Base-by-base conservation (phyloP, 1,140 invertebrate species). In the Pissodes strobi region DNA sequence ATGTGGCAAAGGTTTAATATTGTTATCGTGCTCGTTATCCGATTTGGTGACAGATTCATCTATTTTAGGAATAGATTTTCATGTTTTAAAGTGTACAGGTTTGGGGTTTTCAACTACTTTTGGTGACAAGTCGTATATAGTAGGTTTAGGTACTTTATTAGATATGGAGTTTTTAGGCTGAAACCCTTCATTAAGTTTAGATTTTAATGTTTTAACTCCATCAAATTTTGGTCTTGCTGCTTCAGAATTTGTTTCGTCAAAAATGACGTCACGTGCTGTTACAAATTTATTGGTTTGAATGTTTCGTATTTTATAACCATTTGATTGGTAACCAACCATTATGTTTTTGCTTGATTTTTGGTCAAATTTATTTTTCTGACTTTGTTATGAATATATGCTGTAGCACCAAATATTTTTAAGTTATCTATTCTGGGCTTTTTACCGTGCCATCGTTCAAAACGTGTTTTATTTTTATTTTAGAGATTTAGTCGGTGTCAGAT, bases 371-470 rank as follows among this genome's bases (percentile, higher is more conserved):
- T 34, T 68, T 78, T 73, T 64, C 64, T 71, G 1, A 45, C 68
- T 78, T 81, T 80, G 71, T 77, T 73, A 69, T 78, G 75, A 13
- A 77, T 72, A 68, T 77, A 78, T 27, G 74, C 75, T n/a, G 74
- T 80, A 13, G 71, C 79, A 46, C 80, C 79, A 76, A 84, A 83
- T 37, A 80, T 69, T 70, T 74, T 79, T 52, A 83, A 72, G 73
- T 82, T 73, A 64, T 74, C 74, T 46, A 83, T 43, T 55, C 76
- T 39, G 19, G 80, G 78, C 62, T 80, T 82, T 62, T 68, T n/a
- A n/a, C n/a, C n/a, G n/a, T n/a, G n/a, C n/a, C n/a, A n/a, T n/a
- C n/a, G n/a, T n/a, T n/a, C n/a, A n/a, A n/a, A n/a, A n/a, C n/a
- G n/a, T n/a, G n/a, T n/a, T n/a, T n/a, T n/a, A n/a, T n/a, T n/a